These are phyloP conservation scores for Drosophila truncata DNA, from an alignment of 1,140 invertebrate species.

Conservation along the genomic window DNA sequence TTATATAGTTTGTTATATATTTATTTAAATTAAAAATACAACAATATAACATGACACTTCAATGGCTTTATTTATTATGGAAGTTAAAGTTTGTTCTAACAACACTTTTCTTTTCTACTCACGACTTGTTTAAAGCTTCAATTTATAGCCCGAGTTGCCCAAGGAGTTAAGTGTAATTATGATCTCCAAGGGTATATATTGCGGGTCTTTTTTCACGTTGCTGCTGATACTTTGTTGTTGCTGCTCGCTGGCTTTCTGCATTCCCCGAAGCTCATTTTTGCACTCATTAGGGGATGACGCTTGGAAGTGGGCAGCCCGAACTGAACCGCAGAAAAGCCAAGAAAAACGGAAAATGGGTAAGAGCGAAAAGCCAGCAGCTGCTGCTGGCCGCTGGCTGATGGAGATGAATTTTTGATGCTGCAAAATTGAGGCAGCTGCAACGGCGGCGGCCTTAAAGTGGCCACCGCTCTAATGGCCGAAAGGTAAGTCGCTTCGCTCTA, in stretches of 20 bases:
- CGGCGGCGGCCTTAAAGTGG: slow-evolving; percentile 42
- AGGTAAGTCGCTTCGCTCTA: slow-evolving; percentile 10
- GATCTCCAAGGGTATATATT: slow-evolving; percentile 12
- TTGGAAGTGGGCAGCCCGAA: slow-evolving; percentile 34
- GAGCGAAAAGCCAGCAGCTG: slow-evolving; percentile 43
- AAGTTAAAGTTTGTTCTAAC: neutral
- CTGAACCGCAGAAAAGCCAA: slow-evolving; percentile 38
- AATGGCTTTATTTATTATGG: neutral
- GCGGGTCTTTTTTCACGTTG: slow-evolving; percentile 12
- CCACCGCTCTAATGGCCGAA: slow-evolving; percentile 42
- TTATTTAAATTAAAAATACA: neutral
- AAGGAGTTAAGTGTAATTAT: slow-evolving; percentile 25
- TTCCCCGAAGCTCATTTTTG: slow-evolving; percentile 71
- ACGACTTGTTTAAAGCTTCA: neutral
- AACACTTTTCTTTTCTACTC: no score
- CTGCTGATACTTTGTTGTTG: slow-evolving; percentile 5
- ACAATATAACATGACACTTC: no score
- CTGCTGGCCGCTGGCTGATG: slow-evolving; percentile 38
- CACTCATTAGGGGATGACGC: slow-evolving; percentile 69
- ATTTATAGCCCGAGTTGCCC: slow-evolving; percentile 12
- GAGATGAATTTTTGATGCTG: slow-evolving; percentile 57
- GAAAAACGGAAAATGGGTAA: slow-evolving; percentile 16
- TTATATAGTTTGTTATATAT: neutral
- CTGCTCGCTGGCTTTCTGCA: slow-evolving; percentile 3
- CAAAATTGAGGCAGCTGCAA: slow-evolving; percentile 57